Conservation (phyloP, 35 echinoderm and acorn worm genomes). For the Heliocidaris tuberculata region DNA sequence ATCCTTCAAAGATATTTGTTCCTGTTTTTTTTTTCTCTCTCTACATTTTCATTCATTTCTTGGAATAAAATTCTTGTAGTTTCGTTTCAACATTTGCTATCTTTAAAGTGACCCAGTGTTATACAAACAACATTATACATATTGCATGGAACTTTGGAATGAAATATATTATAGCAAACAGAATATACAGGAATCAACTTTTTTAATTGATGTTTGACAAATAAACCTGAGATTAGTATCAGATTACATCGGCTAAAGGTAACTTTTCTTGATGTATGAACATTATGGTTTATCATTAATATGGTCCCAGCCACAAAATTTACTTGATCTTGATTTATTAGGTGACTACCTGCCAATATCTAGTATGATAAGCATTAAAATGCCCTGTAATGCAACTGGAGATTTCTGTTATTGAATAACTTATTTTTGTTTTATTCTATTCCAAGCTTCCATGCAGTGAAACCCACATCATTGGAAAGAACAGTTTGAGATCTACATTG, state of each 20-base stretch:
- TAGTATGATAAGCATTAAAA: neutral
- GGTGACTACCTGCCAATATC: neutral
- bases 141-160: neutral
- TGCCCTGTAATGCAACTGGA: neutral
- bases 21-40: neutral
- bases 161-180: neutral
- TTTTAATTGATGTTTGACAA: neutral
- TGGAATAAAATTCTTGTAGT: neutral
- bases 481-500: too few species aligned
- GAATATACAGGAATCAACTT: neutral
- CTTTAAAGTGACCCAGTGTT: neutral
- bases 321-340: neutral
- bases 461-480: too few species aligned
- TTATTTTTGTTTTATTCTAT: neutral
- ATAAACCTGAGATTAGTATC: neutral
- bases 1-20: too few species aligned
- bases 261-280: neutral
- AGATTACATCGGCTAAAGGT: neutral
- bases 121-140: neutral
- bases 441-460: neutral
- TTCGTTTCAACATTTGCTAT: neutral
- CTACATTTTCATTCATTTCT: neutral
- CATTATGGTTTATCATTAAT: neutral
- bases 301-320: neutral
- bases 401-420: neutral